Base-by-base conservation (phyloP, 2,113 vertebrate species). In the Catharus bicknelli region DNA sequence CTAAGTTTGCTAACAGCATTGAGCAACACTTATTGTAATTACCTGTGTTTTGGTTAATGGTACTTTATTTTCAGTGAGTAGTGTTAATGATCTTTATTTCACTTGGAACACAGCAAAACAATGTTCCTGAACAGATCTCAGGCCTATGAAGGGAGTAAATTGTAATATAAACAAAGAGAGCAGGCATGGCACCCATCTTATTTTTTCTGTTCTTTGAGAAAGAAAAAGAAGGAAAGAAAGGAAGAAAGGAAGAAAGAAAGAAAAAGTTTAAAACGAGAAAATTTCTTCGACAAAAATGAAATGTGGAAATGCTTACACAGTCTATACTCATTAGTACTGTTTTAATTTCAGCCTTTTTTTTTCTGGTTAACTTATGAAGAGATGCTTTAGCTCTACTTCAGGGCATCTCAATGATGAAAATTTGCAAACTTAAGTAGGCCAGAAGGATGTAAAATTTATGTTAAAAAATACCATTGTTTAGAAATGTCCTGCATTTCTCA, bases 171-270 rank as follows among this genome's bases (percentile, higher is more conserved):
- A 58, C 4, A 81, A 62, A 72, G 54, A 45, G 7, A 50, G 1
- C 3, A 16, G 4, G 1, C 10, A 5, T 57, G 19, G 14, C 14
- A 69, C 36, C 1, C 8, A 20, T 43, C 2, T 36, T 59, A 81
- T 68, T 66, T 27, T 26, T 74, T 38, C 16, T 51, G 3, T 30
- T 51, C 10, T 57, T 72, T 21, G 32, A 17, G 1, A 10, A 12
- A 43, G 25, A 8, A 29, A 34, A 23, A 5, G 4, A n/a, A 66
- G 22, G 10, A n/a, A 23, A 5, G 29, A 12, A n/a, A 11, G 1
- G 7, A 15, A 32, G 1, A 10, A 8, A 43, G 1, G 12, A 12
- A 30, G 2, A 11, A 10, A 43, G 1, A 9, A 18, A 40, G 2
- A 14, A 8, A 34, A 7, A 29, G 3, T 50, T 86, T 54, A 57